These are phyloP conservation scores for Campoletis sonorensis DNA, from an alignment of 1,140 invertebrate species.

Conservation along the genomic window DNA sequence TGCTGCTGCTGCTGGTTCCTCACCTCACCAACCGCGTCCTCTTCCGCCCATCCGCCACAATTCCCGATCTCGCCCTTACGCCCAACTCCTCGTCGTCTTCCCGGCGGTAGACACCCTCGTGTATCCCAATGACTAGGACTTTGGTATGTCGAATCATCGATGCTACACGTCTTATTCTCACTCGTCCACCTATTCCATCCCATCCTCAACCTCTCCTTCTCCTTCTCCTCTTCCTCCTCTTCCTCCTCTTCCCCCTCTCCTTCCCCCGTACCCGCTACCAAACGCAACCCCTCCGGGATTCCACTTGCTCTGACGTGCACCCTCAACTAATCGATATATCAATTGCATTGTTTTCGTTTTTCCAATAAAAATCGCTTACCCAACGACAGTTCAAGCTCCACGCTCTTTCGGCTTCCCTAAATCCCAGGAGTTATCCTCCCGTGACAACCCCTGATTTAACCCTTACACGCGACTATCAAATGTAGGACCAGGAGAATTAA, in stretches of 20 bases:
- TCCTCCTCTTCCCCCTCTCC: neutral
- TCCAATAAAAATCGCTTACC: constrained; percentile 25
- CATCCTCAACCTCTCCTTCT: neutral
- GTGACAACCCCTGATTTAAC: too few relatives aligned
- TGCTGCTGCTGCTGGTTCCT: neutral
- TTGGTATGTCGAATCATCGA: constrained; percentile 25
- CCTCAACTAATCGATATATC: constrained; percentile 28
- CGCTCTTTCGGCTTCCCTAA: neutral
- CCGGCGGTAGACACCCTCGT: neutral
- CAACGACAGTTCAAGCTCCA: neutral
- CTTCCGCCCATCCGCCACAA: constrained; percentile 20
- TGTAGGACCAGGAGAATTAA: too few relatives aligned
- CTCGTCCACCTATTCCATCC: neutral
- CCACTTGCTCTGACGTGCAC: constrained; percentile 18
- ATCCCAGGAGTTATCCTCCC: constrained; percentile 5
- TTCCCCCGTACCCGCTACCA: too few relatives aligned
- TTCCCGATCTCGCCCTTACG: constrained; percentile 14
- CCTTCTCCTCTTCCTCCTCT: neutral
- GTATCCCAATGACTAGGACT: neutral
- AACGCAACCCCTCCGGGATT: neutral
- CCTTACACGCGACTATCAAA: too few relatives aligned
- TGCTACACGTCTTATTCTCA: constrained; percentile 8
- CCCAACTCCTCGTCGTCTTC: neutral
- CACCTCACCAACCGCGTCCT: constrained; percentile 14
- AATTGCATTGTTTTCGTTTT: constrained; percentile 31